Evolutionary conservation across 2,797 vertebrate species (phyloP).

Genomic region (Emys orbicularis): DNA sequence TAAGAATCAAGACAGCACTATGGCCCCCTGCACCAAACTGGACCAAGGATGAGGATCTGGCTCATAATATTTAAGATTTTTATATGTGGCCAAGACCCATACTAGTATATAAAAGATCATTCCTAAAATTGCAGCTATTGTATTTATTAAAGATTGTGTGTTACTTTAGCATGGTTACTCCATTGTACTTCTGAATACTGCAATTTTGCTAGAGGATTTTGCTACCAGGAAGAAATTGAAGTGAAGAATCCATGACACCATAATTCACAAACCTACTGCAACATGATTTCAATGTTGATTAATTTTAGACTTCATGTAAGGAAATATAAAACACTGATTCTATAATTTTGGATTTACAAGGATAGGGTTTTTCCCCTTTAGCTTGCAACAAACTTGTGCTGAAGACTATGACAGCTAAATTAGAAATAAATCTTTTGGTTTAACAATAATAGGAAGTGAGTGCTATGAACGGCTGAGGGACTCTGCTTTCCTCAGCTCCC

Average conservation of each 20-base stretch:
- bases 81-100: neutral
- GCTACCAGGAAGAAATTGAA: neutral
- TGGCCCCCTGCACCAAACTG: fast-evolving
- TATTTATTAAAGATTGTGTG: neutral
- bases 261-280: slow-evolving; percentile 12
- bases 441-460: neutral
- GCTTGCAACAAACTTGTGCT: neutral
- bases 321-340: neutral
- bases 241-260: neutral
- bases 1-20: neutral
- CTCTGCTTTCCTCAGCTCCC: neutral
- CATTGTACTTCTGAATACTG: neutral
- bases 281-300: neutral
- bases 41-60: neutral
- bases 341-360: neutral
- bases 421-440: neutral
- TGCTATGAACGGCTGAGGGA: neutral
- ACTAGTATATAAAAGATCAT: neutral
- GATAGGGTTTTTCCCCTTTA: neutral
- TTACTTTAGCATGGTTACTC: neutral
- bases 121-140: neutral
- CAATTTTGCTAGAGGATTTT: neutral
- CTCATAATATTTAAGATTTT: neutral
- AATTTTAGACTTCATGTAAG: neutral
- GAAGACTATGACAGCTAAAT: neutral